Base-by-base conservation (phyloP, 2,113 vertebrate species). In the Speoplatyrhinus poulsoni region DNA sequence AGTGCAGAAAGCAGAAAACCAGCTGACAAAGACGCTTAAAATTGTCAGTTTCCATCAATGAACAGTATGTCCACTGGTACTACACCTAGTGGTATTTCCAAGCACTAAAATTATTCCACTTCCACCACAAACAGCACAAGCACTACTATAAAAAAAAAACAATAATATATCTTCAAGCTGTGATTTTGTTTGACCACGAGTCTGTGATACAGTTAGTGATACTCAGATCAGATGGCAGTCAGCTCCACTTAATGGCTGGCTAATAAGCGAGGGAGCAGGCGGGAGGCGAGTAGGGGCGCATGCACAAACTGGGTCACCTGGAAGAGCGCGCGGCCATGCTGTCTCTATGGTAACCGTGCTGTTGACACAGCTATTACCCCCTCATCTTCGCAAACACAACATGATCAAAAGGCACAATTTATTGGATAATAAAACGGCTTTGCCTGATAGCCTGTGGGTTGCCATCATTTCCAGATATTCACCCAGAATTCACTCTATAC, bases 341-440 rank as follows among this genome's bases (percentile, higher is more conserved):
- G 84, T 90, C 77, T 75, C 88, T 81, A 72, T 83, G 82, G 82
- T 64, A 79, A 88, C 88, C 47, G 3, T 72, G n/a, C 41, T 87
- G 87, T 87, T 89, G 87, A 90, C 85, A 88, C 73, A 87, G 84
- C 85, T 75, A 81, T 82, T 82, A 79, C 62, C 74, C 69, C 62
- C 83, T 82, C 79, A 65, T 80, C 82, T 80, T 12, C 3, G 64
- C 73, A 78, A 82, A 79, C 81, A 79, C 62, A 12, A 52, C 60
- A n/a, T 19, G 61, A 77, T 80, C 75, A 80, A 73, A 72, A 6
- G 4, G 58, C 62, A 7, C 46, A 56, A 57, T 67, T 17, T 48
- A 62, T 67, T 9, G 64, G 59, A 72, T 65, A 70, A 60, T 82
- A 58, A 77, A 54, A 85, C 63, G 46, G 46, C 55, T 52, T 55